Percentiles rank a stretch among this genome's conserved stretches.
Evolutionary conservation across 2,797 vertebrate species (phyloP).

Genomic region (Alectoris magna): DNA sequence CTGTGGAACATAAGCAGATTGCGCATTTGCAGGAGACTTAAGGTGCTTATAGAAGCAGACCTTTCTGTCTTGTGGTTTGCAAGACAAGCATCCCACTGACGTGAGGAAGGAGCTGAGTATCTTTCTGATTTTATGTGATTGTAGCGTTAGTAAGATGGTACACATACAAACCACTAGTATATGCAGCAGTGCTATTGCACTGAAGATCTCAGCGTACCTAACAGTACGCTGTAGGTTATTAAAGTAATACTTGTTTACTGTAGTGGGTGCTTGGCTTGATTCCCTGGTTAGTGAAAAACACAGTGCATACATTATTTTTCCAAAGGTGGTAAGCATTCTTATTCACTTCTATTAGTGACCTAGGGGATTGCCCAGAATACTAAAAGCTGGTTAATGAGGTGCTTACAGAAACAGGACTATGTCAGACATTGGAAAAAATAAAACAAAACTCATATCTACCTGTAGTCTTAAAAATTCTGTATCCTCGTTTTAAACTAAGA

Average conservation of each 20-base stretch:
- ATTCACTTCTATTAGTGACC: neutral
- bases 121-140: neutral
- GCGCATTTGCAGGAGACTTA: neutral
- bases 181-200: neutral
- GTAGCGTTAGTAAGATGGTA: neutral
- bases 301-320: neutral
- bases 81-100: neutral
- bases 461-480: neutral
- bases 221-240: neutral
- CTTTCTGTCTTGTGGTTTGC: neutral
- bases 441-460: neutral
- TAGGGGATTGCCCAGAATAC: neutral
- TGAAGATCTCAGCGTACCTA: neutral
- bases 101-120: neutral
- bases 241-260: neutral
- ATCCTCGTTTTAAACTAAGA: neutral
- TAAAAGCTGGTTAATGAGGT: neutral
- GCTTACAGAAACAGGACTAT: neutral
- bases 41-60: neutral
- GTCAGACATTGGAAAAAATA: neutral
- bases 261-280: neutral
- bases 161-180: neutral
- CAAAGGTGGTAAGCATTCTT: neutral
- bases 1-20: neutral
- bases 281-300: neutral